Percentiles rank a stretch among this genome's conserved stretches.
Evolutionary conservation across 2,113 vertebrate species (phyloP).

Genomic region (Pelvicachromis taeniatus): DNA sequence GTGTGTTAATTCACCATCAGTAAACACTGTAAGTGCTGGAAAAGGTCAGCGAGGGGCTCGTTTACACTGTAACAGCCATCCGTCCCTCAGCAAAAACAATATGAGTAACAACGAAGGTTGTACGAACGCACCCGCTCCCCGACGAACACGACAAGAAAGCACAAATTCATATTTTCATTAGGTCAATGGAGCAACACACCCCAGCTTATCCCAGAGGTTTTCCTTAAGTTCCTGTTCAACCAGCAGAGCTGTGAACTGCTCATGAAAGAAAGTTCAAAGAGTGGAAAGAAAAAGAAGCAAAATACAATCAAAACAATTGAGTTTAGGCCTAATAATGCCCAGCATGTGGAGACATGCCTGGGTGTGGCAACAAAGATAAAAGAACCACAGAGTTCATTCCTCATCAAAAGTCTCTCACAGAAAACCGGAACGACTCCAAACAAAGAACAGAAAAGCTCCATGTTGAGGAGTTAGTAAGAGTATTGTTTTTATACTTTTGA

Average conservation of each 20-base stretch:
- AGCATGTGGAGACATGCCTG: not conserved
- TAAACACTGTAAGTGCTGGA: not conserved
- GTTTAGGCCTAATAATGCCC: not conserved
- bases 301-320: not conserved
- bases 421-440: not conserved
- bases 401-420: not conserved
- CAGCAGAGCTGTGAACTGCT: not conserved
- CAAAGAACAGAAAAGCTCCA: not conserved
- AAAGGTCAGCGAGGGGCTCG: not conserved
- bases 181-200: not conserved
- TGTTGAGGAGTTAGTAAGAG: not conserved
- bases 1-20: not conserved
- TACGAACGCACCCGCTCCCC: not conserved
- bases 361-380: not conserved
- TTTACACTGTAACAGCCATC: not conserved
- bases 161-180: not conserved
- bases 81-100: not conserved
- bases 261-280: not conserved
- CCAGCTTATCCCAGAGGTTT: not conserved
- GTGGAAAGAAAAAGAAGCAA: not conserved
- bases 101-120: not conserved
- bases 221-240: not conserved
- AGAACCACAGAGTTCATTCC: not conserved
- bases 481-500: not conserved
- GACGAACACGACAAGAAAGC: not conserved